Percentiles rank a stretch among this genome's conserved stretches.
Evolutionary conservation across 1,140 invertebrate genomes (phyloP).

Genomic region (Daktulosphaira vitifoliae): DNA sequence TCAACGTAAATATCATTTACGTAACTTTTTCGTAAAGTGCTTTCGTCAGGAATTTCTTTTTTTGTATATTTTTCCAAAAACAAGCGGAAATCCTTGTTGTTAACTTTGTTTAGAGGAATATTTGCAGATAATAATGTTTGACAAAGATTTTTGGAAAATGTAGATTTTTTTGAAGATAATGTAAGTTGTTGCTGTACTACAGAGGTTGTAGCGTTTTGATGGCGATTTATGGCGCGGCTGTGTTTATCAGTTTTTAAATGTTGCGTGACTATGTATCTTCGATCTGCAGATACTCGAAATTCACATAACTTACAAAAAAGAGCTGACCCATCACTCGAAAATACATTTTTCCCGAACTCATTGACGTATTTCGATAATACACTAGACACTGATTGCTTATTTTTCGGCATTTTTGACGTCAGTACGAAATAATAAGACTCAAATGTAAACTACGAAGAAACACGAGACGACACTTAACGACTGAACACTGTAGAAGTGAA

Average conservation of each 20-base stretch:
- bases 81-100: background rate
- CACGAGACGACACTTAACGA: no score
- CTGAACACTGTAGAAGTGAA: no score
- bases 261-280: background rate
- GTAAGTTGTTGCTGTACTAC: no score
- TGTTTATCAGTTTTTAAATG: background rate
- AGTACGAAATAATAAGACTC: no score
- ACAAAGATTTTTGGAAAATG: background rate
- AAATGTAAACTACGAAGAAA: no score
- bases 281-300: background rate
- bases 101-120: background rate
- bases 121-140: background rate
- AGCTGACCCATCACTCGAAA: background rate
- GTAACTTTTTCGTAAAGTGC: conserved; percentile 7
- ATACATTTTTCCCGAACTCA: conserved; percentile 4
- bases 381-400: no score
- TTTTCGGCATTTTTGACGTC: no score
- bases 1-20: background rate
- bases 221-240: background rate
- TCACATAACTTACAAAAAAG: conserved; percentile 4
- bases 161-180: background rate
- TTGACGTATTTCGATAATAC: no score
- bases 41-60: background rate
- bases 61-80: conserved; percentile 11
- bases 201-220: no score